Evolutionary conservation across 2,113 vertebrate species (phyloP).

Genomic region (Crocuta crocuta): DNA sequence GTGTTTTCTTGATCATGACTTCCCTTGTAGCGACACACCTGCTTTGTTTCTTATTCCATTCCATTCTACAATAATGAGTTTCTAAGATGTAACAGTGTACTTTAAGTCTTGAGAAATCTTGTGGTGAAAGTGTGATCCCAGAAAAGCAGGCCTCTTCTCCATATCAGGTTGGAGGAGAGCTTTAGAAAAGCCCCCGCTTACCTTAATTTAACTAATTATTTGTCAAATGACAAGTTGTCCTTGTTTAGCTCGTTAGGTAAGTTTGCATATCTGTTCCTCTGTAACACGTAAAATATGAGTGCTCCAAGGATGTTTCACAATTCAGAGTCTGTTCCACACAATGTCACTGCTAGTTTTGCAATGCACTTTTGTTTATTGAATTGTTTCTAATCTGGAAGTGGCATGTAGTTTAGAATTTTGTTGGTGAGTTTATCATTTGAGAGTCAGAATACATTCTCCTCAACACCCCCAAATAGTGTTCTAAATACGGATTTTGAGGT

Average conservation of each 20-base stretch:
- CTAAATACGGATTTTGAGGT: not conserved
- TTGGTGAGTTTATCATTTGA: constrained; percentile 23
- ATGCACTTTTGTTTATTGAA: not conserved
- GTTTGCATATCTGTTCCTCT: not conserved
- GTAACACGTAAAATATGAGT: not conserved
- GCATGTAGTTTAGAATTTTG: constrained; percentile 26
- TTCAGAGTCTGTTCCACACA: not conserved
- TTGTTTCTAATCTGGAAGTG: not conserved
- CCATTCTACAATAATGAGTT: not conserved
- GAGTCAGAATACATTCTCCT: not conserved
- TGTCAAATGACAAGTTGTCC: constrained; percentile 59
- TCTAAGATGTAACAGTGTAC: not conserved
- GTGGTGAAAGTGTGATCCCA: not conserved
- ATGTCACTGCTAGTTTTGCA: not conserved
- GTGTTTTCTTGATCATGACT: not conserved
- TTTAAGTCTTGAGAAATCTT: not conserved
- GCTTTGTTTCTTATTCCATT: not conserved
- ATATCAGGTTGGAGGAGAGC: not conserved
- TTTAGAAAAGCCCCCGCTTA: constrained; percentile 51
- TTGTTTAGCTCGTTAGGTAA: constrained; percentile 69
- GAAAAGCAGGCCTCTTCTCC: not conserved
- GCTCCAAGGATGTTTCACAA: not conserved
- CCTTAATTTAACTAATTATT: constrained; percentile 64
- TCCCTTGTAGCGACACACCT: not conserved
- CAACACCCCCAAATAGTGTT: not conserved